Base-by-base conservation (phyloP, 2,113 vertebrate species). In the Centropus unirufus region DNA sequence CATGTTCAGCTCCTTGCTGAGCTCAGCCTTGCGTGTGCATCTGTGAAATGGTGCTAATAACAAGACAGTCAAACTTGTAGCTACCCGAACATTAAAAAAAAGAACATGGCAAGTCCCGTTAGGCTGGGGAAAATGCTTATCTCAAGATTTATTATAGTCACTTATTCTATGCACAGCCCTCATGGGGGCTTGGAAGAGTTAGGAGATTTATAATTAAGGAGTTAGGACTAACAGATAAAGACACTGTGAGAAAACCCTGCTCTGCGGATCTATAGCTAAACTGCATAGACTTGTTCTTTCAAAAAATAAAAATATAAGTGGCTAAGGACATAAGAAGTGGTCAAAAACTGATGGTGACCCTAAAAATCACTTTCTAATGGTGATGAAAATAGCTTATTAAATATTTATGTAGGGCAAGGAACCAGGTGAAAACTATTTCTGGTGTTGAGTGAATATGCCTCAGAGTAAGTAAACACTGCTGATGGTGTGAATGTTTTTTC, bases 381-480 rank as follows among this genome's bases (percentile, higher is more conserved):
- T 59, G 67, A 85, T 52, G 78, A 84, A 93, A 92, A 90, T 91
- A 83, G 73, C 63, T 82, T 81, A 70, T 58, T 94, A 79, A 86
- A 94, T 82, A 90, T 95, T 79, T 87, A 87, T 55, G 42, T 83
- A 29, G 76, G 47, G 40, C 1, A 1, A 86, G 63, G 61, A 64
- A 26, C 11, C 54, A 89, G 92, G 92, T 87, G 69, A 93, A 46
- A 79, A 55, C 40, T 76, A 47, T 70, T 91, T 51, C 61, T 79
- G 24, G 10, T 62, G 55, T 52, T 57, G 66, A 90, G 55, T 62
- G 78, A 80, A 77, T 30, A 66, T 72, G 67, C 64, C 39, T 79
- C 63, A 63, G 80, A 85, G 87, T 83, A 85, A 90, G 94, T 83
- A 87, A 94, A 94, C 61, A 44, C 70, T 95, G 67, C 76, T 89